Conservation (phyloP, 2,888 invertebrate genomes). For the Ichneumoninae sp. region DNA sequence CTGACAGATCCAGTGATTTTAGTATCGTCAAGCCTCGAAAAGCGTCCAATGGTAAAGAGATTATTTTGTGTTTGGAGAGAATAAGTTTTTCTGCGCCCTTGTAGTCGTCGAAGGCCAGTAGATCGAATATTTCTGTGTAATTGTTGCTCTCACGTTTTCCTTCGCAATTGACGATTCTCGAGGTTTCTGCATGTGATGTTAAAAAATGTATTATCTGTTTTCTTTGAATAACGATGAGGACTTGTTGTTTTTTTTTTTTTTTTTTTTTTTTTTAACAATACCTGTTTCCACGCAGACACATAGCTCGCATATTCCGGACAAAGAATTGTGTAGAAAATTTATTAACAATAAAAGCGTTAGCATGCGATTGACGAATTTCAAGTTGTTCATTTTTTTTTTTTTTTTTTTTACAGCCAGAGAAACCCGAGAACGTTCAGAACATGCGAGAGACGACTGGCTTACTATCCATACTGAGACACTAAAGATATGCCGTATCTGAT, state of each 20-base stretch:
- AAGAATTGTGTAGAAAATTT: slow-evolving; percentile 62
- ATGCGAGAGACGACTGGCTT: slow-evolving; percentile 25
- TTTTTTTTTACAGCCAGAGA: slow-evolving; percentile 9
- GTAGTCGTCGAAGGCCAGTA: slow-evolving; percentile 81
- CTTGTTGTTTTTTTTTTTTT: background rate
- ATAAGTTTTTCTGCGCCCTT: slow-evolving; percentile 84
- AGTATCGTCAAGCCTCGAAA: slow-evolving; percentile 84
- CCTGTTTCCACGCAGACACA: slow-evolving; percentile 74
- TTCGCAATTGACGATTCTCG: slow-evolving; percentile 70
- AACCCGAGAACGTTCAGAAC: slow-evolving; percentile 11
- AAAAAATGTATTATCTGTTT: slow-evolving; percentile 13
- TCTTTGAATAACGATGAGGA: background rate
- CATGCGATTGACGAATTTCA: background rate
- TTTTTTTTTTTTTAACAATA: slow-evolving; percentile 61
- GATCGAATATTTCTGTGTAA: slow-evolving; percentile 70
- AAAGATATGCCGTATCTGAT: slow-evolving; percentile 77
- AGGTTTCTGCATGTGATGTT: slow-evolving; percentile 62
- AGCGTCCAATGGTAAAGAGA: slow-evolving; percentile 84
- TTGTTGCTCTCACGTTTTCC: slow-evolving; percentile 66
- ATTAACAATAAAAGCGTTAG: slow-evolving; percentile 61
- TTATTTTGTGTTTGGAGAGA: slow-evolving; percentile 85
- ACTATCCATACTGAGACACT: slow-evolving; percentile 55
- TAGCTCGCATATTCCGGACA: slow-evolving; percentile 73
- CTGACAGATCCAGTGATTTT: slow-evolving; percentile 86
- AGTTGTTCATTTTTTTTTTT: slow-evolving; percentile 34